Evolutionary conservation across 1,140 invertebrate genomes (phyloP).

Genomic region (Procambarus clarkii): DNA sequence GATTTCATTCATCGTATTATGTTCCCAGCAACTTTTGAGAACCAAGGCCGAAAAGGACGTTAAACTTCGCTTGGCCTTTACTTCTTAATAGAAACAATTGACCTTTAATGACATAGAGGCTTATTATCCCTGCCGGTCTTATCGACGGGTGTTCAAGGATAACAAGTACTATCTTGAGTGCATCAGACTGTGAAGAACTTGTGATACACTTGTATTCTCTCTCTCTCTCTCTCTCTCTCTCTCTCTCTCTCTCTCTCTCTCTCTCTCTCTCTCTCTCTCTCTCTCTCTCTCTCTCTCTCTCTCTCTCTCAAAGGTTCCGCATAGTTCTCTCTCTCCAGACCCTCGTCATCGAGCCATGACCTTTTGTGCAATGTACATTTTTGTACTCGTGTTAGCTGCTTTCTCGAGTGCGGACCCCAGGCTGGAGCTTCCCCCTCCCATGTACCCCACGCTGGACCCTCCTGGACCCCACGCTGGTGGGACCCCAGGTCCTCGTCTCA

Average conservation of each 20-base stretch:
- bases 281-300: not conserved
- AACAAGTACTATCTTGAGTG: not conserved
- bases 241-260: not conserved
- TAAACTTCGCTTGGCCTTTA: not conserved
- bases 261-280: not conserved
- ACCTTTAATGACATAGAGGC: not conserved
- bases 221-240: not conserved
- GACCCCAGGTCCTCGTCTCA: no score
- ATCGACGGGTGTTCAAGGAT: not conserved
- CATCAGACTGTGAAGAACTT: not conserved
- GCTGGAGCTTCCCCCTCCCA: no score
- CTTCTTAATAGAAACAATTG: not conserved
- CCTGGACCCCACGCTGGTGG: no score
- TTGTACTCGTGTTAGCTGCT: no score
- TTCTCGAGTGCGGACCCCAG: no score
- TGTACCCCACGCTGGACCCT: no score
- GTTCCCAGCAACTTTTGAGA: not conserved
- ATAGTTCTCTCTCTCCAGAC: not conserved
- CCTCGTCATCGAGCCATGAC: not conserved
- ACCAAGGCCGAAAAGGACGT: not conserved
- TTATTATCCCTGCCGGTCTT: not conserved
- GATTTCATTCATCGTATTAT: not conserved
- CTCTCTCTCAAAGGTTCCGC: not conserved
- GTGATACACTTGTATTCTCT: not conserved
- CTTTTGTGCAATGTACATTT: not conserved